Evolutionary conservation across 2,113 vertebrate species (phyloP).

Genomic region (Entomyzon cyanotis): DNA sequence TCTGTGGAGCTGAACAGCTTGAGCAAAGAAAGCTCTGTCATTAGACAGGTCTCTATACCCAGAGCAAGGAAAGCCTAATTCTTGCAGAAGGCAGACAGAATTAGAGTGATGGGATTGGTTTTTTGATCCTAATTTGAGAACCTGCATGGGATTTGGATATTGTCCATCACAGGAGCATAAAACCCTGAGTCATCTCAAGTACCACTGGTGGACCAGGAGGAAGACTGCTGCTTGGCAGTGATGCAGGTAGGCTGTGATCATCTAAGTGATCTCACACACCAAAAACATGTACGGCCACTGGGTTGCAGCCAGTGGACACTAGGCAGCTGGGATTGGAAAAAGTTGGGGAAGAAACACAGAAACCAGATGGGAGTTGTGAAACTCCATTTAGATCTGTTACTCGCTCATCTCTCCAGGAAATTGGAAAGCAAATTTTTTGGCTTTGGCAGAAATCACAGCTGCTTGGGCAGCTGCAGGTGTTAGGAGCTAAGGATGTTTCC

Average conservation of each 20-base stretch:
- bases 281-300: accelerated
- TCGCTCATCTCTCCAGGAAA: neutral
- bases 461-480: neutral
- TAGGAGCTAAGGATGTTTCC: neutral
- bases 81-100: neutral
- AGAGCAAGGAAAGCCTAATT: neutral
- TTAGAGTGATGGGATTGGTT: neutral
- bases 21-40: neutral
- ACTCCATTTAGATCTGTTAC: neutral
- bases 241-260: neutral
- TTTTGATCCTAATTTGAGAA: neutral
- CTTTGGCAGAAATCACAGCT: neutral
- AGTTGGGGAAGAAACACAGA: neutral
- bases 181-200: neutral
- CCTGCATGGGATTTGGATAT: neutral
- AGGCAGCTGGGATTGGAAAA: neutral
- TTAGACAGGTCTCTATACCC: neutral
- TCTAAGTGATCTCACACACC: neutral
- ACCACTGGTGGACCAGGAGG: neutral
- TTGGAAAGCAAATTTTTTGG: neutral
- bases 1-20: neutral
- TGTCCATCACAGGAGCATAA: neutral
- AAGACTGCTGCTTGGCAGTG: neutral
- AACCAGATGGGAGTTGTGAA: neutral
- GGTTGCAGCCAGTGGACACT: neutral